A percentile compares a stretch with the other conserved stretches of the same genome.
These are phyloP conservation scores for Drosophila mimetica DNA, from an alignment of 2,888 invertebrate species.

Conservation along the genomic window DNA sequence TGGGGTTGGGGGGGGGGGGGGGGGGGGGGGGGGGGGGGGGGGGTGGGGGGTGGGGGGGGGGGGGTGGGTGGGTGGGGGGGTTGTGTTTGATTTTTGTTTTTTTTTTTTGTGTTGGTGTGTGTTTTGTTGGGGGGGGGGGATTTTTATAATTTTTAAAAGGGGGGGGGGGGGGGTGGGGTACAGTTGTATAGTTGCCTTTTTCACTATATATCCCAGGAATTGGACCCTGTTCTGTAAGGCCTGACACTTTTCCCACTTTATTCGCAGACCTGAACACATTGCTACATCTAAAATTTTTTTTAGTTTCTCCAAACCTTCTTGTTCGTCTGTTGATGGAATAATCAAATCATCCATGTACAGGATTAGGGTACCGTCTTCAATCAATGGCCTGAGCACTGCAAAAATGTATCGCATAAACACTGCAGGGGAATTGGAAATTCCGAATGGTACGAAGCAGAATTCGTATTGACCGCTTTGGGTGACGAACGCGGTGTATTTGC, in stretches of 20 bases:
- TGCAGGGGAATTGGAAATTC: not conserved
- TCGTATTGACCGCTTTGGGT: too few species aligned
- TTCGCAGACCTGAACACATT: not conserved
- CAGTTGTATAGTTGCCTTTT: conserved; percentile 1
- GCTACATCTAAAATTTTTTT: not conserved
- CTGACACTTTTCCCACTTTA: not conserved
- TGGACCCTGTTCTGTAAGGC: not conserved
- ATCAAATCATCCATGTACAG: conserved; percentile 3
- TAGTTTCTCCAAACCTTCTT: not conserved
- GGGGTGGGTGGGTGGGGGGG: too few species aligned
- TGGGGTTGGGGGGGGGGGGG: too few species aligned
- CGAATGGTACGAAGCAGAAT: conserved; percentile 2
- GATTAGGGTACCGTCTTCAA: not conserved
- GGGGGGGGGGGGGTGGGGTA: too few species aligned
- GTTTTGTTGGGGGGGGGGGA: too few species aligned
- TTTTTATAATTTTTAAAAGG: too few species aligned
- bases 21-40: too few species aligned
- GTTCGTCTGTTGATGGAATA: not conserved
- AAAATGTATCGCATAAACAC: conserved; percentile 1
- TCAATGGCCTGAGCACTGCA: not conserved
- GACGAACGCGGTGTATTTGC: not conserved
- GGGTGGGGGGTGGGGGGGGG: too few species aligned
- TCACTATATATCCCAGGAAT: conserved; percentile 1
- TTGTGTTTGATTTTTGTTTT: too few species aligned
- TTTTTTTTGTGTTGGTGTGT: too few species aligned